These are phyloP conservation scores for Hofmannophila pseudospretella DNA, from an alignment of 2,888 invertebrate genomes.

Conservation along the genomic window DNA sequence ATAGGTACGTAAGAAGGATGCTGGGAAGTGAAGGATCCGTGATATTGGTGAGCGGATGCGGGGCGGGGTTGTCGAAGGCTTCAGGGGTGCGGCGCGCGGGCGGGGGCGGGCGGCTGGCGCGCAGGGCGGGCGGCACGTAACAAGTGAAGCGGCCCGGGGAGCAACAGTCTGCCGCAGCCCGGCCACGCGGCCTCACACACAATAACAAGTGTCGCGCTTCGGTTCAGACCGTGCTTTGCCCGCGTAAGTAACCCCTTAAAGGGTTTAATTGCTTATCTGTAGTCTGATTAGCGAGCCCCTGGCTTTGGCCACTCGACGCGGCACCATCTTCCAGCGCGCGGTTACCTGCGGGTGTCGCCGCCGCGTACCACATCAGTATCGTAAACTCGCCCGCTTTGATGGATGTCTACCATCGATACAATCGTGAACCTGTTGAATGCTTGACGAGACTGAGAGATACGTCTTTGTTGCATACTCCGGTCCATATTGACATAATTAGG, in stretches of 20 bases:
- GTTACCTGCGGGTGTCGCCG: constrained; percentile 10
- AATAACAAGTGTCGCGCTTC: constrained; percentile 47
- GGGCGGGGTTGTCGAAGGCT: constrained; percentile 49
- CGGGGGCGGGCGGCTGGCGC: constrained; percentile 32
- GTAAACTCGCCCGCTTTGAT: constrained; percentile 36
- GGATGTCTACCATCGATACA: constrained; percentile 41
- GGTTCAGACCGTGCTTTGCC: constrained; percentile 35
- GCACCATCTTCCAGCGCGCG: constrained; percentile 14
- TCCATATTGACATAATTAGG: background rate
- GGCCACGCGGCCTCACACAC: constrained; percentile 69
- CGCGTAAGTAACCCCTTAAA: constrained; percentile 63
- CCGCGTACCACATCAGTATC: constrained; percentile 15
- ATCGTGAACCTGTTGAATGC: constrained; percentile 64
- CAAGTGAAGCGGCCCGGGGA: constrained; percentile 76
- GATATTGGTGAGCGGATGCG: constrained; percentile 61
- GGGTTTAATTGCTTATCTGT: constrained; percentile 41
- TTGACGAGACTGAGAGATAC: constrained; percentile 35
- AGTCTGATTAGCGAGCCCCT: constrained; percentile 22
- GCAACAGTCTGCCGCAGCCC: constrained; percentile 76
- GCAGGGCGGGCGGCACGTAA: constrained; percentile 67
- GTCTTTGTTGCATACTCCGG: constrained; percentile 9
- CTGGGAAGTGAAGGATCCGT: constrained; percentile 63
- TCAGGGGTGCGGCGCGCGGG: constrained; percentile 33
- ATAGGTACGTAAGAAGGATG: constrained; percentile 59
- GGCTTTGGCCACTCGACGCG: constrained; percentile 12